Base-by-base conservation (phyloP, 2,113 vertebrate species). In the Otis tarda region DNA sequence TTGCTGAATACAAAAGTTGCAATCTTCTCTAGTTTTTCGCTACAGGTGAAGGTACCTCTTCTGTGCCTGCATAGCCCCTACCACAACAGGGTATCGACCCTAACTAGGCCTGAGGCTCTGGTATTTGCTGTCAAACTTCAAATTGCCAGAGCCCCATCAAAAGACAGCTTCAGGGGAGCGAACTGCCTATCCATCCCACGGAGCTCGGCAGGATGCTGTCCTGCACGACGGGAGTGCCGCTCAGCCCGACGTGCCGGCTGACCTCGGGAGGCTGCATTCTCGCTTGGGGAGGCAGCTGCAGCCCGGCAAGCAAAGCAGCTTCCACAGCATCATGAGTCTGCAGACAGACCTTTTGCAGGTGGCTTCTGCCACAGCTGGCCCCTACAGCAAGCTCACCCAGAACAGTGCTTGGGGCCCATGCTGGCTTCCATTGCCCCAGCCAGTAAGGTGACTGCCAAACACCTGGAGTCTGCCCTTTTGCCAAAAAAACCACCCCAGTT, bases 231-330 rank as follows among this genome's bases (percentile, higher is more conserved):
- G 21, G 22, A 61, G 41, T 2, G 55, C 17, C 1, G 7, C 64
- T 60, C 28, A 33, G n/a, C 31, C 39, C 0, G 0, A 43, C 1
- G 1, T 0, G 2, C 23, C 18, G 31, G 25, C 21, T 37, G 55
- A 25, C 55, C 60, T 20, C 5, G 35, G 41, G 45, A 69, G 20
- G 80, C 52, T 30, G 25, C 3, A 20, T 52, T 35, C 8, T 47
- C 24, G 52, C 37, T 17, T 1, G 1, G 22, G 55, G 33, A 45
- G 17, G 35, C 39, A 68, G 91, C 67, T 49, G n/a, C 31, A 60
- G 47, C 47, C 31, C 33, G 65, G 65, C 35, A 28, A 82, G 52
- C 47, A 57, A 69, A 79, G 73, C 21, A 22, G 43, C 49, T 63
- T 52, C 64, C 57, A 30, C 63, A n/a, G 28, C 64, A 45, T 49